Conservation (phyloP, 2,797 vertebrate species). For the Gymnoscopelus braueri region DNA sequence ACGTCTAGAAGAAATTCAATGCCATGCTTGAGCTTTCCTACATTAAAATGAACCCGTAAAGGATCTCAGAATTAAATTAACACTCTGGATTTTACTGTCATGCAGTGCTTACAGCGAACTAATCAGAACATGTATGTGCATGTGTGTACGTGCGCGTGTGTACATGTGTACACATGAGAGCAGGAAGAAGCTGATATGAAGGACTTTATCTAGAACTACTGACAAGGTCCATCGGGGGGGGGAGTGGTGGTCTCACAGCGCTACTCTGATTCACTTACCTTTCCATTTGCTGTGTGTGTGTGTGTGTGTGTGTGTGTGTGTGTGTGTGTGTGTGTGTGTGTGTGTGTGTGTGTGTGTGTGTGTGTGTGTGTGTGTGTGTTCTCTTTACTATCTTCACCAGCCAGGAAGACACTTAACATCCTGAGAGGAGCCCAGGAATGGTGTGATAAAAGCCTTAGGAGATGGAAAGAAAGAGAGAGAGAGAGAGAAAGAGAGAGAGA, state of each 20-base stretch:
- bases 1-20: too few species aligned
- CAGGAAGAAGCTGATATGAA: too few species aligned
- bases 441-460: conserved; percentile 57
- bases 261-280: conserved; percentile 39
- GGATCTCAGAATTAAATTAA: too few species aligned
- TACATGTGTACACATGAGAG: conserved; percentile 15
- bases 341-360: background rate
- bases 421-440: conserved; percentile 56
- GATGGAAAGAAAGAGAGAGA: background rate
- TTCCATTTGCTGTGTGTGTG: conserved; percentile 22
- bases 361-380: conserved; percentile 13
- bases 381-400: conserved; percentile 50
- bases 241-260: conserved; percentile 33
- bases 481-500: background rate
- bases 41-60: too few species aligned
- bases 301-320: background rate
- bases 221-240: conserved; percentile 24
- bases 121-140: conserved; percentile 13
- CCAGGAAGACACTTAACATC: conserved; percentile 62
- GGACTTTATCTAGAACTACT: too few species aligned
- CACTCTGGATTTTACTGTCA: too few species aligned
- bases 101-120: background rate
- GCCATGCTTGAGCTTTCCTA: too few species aligned
- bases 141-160: background rate
- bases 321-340: background rate